Conservation (phyloP, 1,140 invertebrate genomes). For the Gonatopus flavifemur region DNA sequence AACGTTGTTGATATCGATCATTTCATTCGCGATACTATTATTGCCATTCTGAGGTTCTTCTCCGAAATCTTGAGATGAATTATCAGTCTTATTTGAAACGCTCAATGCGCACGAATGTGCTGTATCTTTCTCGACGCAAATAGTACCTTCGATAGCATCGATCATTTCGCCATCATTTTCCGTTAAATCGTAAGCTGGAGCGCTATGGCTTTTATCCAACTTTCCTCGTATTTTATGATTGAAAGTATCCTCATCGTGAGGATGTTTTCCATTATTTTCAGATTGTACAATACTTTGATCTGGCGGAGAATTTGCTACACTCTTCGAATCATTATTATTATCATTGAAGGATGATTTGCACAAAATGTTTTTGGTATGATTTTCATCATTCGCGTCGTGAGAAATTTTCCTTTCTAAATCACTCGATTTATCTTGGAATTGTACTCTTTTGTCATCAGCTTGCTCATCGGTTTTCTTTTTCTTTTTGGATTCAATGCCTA, state of each 20-base stretch:
- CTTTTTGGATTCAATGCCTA: constrained; percentile 55
- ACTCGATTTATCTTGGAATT: constrained; percentile 45
- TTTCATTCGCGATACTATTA: neutral
- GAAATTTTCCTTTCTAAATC: constrained; percentile 20
- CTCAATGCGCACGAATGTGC: no score
- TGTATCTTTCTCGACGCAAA: no score
- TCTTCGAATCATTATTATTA: no score
- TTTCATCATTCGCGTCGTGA: constrained; percentile 13
- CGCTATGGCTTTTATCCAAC: constrained; percentile 76
- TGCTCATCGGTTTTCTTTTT: constrained; percentile 37
- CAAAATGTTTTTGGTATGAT: neutral
- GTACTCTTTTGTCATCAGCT: constrained; percentile 38
- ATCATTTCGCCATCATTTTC: constrained; percentile 43
- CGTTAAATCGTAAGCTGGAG: constrained; percentile 72
- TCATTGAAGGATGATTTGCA: no score
- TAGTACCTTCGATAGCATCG: no score
- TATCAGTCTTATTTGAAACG: constrained; percentile 35
- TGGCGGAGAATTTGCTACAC: no score
- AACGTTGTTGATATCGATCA: constrained; percentile 4
- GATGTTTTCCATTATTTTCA: no score
- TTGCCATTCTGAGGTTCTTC: constrained; percentile 12
- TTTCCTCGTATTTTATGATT: constrained; percentile 56
- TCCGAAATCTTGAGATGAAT: constrained; percentile 10
- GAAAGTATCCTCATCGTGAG: no score
- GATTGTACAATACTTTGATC: neutral